These are phyloP conservation scores for Hyphantria cunea DNA, from an alignment of 1,140 invertebrate species.

Conservation along the genomic window DNA sequence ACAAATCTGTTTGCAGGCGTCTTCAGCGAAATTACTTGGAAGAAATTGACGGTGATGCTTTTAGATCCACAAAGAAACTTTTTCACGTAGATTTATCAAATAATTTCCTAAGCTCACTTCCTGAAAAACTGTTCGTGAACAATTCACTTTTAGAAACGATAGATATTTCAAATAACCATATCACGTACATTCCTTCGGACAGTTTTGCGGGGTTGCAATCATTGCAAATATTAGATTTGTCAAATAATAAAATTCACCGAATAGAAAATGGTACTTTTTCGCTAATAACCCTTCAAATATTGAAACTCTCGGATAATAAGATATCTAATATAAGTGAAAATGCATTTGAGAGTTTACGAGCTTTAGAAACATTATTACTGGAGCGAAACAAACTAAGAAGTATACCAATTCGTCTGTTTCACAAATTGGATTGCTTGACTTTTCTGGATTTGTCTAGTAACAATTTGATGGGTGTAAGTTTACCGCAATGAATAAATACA, in stretches of 20 bases:
- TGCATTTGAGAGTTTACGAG: slow-evolving; percentile 81
- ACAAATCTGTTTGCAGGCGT: slow-evolving; percentile 76
- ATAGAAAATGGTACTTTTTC: slow-evolving; percentile 83
- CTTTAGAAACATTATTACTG: slow-evolving; percentile 82
- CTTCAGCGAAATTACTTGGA: slow-evolving; percentile 89
- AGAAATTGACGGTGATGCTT: slow-evolving; percentile 85
- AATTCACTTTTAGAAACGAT: slow-evolving; percentile 85
- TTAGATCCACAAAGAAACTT: slow-evolving; percentile 85
- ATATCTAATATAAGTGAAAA: slow-evolving; percentile 82
- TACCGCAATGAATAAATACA: too few species aligned
- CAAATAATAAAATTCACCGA: slow-evolving; percentile 82
- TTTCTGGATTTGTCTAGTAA: slow-evolving; percentile 73
- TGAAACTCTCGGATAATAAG: slow-evolving; percentile 84
- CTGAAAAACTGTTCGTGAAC: slow-evolving; percentile 84
- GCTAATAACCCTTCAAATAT: slow-evolving; percentile 81
- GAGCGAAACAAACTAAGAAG: slow-evolving; percentile 82
- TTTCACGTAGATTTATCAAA: slow-evolving; percentile 88
- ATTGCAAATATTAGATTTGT: slow-evolving; percentile 84
- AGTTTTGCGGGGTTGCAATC: slow-evolving; percentile 78
- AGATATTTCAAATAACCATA: slow-evolving; percentile 87
- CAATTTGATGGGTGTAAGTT: slow-evolving; percentile 67
- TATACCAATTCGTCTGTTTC: slow-evolving; percentile 62
- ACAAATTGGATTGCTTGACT: slow-evolving; percentile 59
- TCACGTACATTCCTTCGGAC: slow-evolving; percentile 82
- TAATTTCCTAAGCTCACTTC: slow-evolving; percentile 85